Evolutionary conservation across 2,113 vertebrate genomes (phyloP).

Genomic region (Tenrec ecaudatus): DNA sequence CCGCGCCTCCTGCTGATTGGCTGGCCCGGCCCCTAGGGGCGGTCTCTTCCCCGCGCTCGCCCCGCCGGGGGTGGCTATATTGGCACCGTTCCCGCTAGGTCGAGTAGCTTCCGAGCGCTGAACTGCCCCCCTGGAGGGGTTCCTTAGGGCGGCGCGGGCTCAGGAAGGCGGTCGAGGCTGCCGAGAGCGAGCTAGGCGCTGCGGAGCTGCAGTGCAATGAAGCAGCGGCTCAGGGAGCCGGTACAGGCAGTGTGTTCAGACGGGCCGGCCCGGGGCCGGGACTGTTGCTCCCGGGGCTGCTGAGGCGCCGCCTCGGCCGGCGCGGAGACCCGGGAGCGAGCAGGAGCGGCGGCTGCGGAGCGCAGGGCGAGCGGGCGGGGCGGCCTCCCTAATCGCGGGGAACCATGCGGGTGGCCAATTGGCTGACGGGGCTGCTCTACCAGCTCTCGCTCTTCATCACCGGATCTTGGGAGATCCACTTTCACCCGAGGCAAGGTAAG

Average conservation of each 20-base stretch:
- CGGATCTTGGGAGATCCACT: constrained; percentile 86
- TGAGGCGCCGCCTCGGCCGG: constrained; percentile 69
- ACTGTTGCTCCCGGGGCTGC: constrained; percentile 69
- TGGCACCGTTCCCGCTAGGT: constrained; percentile 63
- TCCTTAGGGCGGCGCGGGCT: constrained; percentile 17
- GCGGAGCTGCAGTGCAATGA: constrained; percentile 71
- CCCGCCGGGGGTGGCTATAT: constrained; percentile 67
- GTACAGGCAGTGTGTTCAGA: constrained; percentile 40
- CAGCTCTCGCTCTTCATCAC: constrained; percentile 89
- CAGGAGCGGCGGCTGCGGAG: constrained; percentile 57
- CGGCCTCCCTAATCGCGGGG: constrained; percentile 76
- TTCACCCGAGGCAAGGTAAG: constrained; percentile 95
- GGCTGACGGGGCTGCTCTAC: constrained; percentile 90
- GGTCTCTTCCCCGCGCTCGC: constrained; percentile 71
- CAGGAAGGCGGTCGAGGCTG: constrained; percentile 8
- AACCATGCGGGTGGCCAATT: constrained; percentile 87
- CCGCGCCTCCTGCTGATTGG: constrained; percentile 73
- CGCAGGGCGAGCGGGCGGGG: constrained; percentile 64
- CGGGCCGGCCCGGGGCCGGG: constrained; percentile 43
- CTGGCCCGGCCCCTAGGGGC: constrained; percentile 64
- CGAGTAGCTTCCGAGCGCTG: constrained; percentile 32
- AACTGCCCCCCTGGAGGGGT: constrained; percentile 7
- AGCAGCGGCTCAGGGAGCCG: constrained; percentile 65
- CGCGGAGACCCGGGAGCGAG: constrained; percentile 48
- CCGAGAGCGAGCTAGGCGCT: not conserved